phyloP scores from a whole-genome alignment of 2,888 invertebrate genomes.

The Melolontha melolontha region DNA sequence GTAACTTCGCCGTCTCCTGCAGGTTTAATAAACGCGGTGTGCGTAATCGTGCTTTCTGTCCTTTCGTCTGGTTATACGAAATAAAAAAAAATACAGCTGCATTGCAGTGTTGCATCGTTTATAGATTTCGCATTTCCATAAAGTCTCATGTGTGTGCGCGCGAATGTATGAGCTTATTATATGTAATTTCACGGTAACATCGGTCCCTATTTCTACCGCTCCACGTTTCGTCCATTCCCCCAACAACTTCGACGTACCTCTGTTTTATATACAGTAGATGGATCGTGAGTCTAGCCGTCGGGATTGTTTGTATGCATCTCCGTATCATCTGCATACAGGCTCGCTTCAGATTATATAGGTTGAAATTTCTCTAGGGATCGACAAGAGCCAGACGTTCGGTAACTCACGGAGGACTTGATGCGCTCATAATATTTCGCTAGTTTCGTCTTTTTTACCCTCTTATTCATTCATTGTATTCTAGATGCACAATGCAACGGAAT shows the following conservation, averaged over 20 bases:
- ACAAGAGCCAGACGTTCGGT: conserved; percentile 28
- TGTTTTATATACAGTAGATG: conserved; percentile 35
- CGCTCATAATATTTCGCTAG: too few species aligned
- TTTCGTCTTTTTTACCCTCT: too few species aligned
- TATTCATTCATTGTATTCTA: too few species aligned
- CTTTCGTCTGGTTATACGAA: conserved; percentile 35
- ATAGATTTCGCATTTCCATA: conserved; percentile 61
- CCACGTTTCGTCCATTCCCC: conserved; percentile 3
- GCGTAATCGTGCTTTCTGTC: background rate
- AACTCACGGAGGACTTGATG: too few species aligned
- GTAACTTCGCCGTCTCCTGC: background rate
- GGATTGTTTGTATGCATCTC: conserved; percentile 55
- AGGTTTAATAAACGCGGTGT: conserved; percentile 1
- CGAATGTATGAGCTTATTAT: conserved; percentile 56
- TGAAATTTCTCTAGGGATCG: conserved; percentile 60
- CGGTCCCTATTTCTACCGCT: conserved; percentile 19
- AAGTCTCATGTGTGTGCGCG: conserved; percentile 49
- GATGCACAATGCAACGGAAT: too few species aligned
- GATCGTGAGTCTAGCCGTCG: conserved; percentile 46
- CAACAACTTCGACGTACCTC: conserved; percentile 25
- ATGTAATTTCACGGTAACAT: conserved; percentile 56
- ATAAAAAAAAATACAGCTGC: conserved; percentile 50
- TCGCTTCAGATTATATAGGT: conserved; percentile 58
- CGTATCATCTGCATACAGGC: conserved; percentile 50
- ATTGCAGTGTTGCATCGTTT: conserved; percentile 56